A percentile compares a stretch with the other conserved stretches of the same genome.
Conservation (phyloP, 2,888 invertebrate genomes). For the Silvanus unidentatus region DNA sequence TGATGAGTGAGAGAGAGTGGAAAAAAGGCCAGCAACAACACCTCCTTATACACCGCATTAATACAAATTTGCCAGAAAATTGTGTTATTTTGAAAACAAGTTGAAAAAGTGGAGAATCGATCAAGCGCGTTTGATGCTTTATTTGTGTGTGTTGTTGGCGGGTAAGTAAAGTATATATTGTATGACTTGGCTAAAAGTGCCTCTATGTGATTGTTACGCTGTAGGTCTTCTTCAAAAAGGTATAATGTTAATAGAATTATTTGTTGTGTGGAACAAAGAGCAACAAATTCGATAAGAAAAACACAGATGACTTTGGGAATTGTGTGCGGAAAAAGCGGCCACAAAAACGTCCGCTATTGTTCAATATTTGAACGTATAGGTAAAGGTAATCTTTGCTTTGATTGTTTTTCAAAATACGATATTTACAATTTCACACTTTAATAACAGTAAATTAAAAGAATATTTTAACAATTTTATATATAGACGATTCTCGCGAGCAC, state of each 20-base stretch:
- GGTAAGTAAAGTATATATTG: too few species aligned
- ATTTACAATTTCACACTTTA: background rate
- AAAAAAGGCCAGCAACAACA: background rate
- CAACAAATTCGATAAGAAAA: background rate
- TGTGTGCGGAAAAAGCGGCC: background rate
- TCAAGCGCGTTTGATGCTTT: background rate
- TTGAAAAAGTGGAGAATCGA: slow-evolving; percentile 16
- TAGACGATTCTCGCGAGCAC: too few species aligned
- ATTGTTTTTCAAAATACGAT: background rate
- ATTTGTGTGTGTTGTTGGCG: too few species aligned
- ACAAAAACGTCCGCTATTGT: background rate
- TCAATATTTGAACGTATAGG: slow-evolving; percentile 1
- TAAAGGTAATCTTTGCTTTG: slow-evolving; percentile 1
- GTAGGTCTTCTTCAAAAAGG: slow-evolving; percentile 25
- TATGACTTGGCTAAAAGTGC: too few species aligned
- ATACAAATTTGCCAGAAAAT: slow-evolving; percentile 30
- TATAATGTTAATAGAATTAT: slow-evolving; percentile 18
- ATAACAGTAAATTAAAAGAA: too few species aligned
- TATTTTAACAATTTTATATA: too few species aligned
- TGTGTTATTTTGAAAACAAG: slow-evolving; percentile 28
- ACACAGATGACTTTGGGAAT: too few species aligned
- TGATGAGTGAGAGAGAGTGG: too few species aligned
- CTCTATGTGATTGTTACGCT: slow-evolving; percentile 15
- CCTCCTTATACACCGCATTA: slow-evolving; percentile 28
- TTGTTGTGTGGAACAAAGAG: slow-evolving; percentile 16